Evolutionary conservation across 2,888 invertebrate species (phyloP), one percentile per base, ranked within the genome.

Genomic region (Ectemnius lituratus): DNA sequence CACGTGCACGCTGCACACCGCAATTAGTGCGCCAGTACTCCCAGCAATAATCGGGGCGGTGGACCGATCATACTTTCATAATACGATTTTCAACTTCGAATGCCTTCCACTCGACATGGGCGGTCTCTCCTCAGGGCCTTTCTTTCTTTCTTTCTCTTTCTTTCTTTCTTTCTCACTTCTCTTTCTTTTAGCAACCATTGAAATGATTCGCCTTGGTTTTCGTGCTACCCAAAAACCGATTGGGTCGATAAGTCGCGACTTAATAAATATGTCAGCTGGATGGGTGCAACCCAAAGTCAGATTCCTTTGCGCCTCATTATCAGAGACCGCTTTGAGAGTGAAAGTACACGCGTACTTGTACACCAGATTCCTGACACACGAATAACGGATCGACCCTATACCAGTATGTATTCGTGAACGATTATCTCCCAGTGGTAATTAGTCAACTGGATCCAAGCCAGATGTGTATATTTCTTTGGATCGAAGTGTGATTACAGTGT

Each of bases 11-110:
- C 3, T 46, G 74, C 69, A 61, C 63, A 49, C 73, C 66, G 82
- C 81, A 84, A 85, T 85, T 86, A 85, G 84, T 70, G 79, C 73
- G 84, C 83, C 76, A 81, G 82, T 84, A 81, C 85, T 84, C 79
- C 81, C 81, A 84, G 75, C 84, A 83, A 78, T 85, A 77, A 73
- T 73, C 67, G 79, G 72, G 61, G 23, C 70, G 64, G 75, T 68
- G 71, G 46, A 75, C 63, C 82, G 83, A 87, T 86, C 84, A 86
- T 85, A 84, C 72, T 80, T 84, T 82, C 73, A 82, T 84, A 83
- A 84, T 82, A 86, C 80, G 80, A 84, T 85, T 80, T 75, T 37
- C 75, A 66, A 58, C 63, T 75, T 66, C 62, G 58, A 63, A 62
- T 60, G 58, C 49, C 70, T 59, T 63, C 14, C 52, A 6, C 69